Evolutionary conservation across 2,888 invertebrate genomes (phyloP), one percentile per base, ranked within the genome.

Genomic region (Ophion costatus): DNA sequence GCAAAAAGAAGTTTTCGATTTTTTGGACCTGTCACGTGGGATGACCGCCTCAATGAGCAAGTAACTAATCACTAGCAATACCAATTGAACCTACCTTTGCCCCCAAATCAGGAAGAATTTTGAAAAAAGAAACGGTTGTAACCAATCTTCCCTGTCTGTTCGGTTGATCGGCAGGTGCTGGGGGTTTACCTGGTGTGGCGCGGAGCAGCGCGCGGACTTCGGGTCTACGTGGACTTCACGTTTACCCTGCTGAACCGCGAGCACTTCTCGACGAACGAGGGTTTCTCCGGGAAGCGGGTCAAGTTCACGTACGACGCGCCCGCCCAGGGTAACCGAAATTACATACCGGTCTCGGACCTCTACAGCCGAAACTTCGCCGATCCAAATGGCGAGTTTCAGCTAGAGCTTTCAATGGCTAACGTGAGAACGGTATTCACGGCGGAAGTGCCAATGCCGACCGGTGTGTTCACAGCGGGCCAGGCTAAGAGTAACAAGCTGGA

Each of bases 211-310:
- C 96, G 96, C 87, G 96, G 96, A 82, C 96, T 97, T 94, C 95
- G 96, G 76, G 97, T 97, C 80, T 96, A 96, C 92, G 96, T 97
- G 87, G 97, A 97, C 94, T 97, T 97, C 93, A 96, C 96, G 73
- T 97, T 97, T 93, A 97, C 97, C 7, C 95, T 97, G 71, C 95
- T 97, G 84, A 97, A 97, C 91, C 95, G 97, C 67, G 97, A 97
- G 90, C 97, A 97, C 94, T 97, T 97, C 94, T 97, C 97, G 84
- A 96, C 96, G 90, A 97, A 97, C 94, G 97, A 97, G 93, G 95
- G 96, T 29, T 97, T 97, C 94, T 96, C 96, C 76, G 97, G 97
- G 82, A 97, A 97, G 92, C 96, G 96, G 91, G 96, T 96, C 87
- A 95, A 95, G 89, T 96, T 96, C 93, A 96, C 95, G 84, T 95